Percentiles rank a stretch among this genome's conserved stretches.
Evolutionary conservation across 2,797 vertebrate genomes (phyloP).

Genomic region (Discoglossus pictus): DNA sequence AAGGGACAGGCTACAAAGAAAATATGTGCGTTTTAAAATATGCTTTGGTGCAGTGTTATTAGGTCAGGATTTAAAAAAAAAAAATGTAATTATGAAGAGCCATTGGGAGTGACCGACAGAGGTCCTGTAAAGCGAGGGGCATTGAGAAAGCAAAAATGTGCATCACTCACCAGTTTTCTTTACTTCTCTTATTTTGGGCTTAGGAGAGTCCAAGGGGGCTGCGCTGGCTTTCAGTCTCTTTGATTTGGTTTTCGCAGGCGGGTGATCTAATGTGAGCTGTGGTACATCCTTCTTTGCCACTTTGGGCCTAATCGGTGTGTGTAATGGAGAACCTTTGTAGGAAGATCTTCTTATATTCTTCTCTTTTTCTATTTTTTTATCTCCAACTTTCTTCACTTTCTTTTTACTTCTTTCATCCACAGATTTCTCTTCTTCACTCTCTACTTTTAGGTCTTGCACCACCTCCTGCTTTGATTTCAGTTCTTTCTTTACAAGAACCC

Average conservation of each 20-base stretch:
- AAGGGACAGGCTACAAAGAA: too few species aligned
- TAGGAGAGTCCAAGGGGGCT: neutral
- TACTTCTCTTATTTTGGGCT: neutral
- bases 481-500: constrained; percentile 9
- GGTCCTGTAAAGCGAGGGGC: too few species aligned
- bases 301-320: neutral
- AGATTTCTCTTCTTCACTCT: neutral
- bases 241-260: neutral
- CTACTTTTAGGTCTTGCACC: neutral
- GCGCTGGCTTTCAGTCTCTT: neutral
- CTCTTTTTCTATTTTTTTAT: neutral
- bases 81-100: too few species aligned
- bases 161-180: constrained; percentile 10
- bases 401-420: neutral
- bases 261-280: neutral
- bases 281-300: neutral
- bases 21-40: too few species aligned
- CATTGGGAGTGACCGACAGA: too few species aligned
- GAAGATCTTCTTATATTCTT: neutral
- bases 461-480: neutral
- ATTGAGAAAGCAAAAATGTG: too few species aligned
- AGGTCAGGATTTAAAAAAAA: too few species aligned
- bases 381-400: neutral
- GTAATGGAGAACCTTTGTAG: neutral
- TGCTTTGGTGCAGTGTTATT: too few species aligned